Percentiles rank a stretch among this genome's conserved stretches.
These are phyloP conservation scores for Micropoecilia bifurca DNA, from an alignment of 2,797 vertebrate genomes.

Conservation along the genomic window DNA sequence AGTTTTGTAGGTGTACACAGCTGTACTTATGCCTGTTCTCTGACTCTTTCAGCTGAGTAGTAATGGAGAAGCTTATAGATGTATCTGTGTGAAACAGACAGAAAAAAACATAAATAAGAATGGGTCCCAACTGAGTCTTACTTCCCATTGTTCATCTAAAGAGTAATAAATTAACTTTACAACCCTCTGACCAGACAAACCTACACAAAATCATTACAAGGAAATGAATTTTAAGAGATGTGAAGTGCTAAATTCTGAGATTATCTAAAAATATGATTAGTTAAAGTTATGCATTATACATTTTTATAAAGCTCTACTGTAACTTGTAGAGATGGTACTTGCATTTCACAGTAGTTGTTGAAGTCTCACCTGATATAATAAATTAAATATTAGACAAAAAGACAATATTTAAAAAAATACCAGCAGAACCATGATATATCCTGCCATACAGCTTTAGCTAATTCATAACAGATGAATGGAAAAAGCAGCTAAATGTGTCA, in stretches of 20 bases:
- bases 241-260: neutral
- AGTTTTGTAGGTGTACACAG: neutral
- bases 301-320: neutral
- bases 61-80: too few species aligned
- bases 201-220: neutral
- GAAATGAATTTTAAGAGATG: neutral
- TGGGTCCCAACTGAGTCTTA: too few species aligned
- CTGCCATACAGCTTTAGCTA: constrained; percentile 2
- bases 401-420: constrained; percentile 7
- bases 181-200: neutral
- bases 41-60: neutral
- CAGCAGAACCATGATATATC: neutral
- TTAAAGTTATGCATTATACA: neutral
- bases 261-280: neutral
- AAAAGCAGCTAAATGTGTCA: neutral
- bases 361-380: neutral
- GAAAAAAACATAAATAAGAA: too few species aligned
- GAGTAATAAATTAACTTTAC: too few species aligned
- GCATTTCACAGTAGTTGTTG: neutral
- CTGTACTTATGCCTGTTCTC: neutral
- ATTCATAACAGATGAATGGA: constrained; percentile 13
- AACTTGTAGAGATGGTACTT: neutral
- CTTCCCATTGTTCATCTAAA: too few species aligned
- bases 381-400: constrained; percentile 15
- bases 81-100: too few species aligned